Evolutionary conservation across 2,113 vertebrate genomes (phyloP), one percentile per base, ranked within the genome.

Genomic region (Notarius lentiginosus): DNA sequence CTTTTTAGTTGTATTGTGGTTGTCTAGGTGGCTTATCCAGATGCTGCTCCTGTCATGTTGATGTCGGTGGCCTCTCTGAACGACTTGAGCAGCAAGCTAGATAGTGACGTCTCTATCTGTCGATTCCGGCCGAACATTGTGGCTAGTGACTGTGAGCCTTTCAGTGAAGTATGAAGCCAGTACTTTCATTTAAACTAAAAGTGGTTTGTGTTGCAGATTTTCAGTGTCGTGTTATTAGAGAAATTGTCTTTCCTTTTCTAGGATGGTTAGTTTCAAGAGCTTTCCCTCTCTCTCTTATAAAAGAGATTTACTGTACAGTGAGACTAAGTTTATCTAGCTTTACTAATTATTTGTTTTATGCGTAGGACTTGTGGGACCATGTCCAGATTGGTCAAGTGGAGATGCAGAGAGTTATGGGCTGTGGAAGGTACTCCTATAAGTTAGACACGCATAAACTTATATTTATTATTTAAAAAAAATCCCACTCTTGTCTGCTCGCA

Each of bases 351-450:
- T 60, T 91, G 70, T 88, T 79, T 83, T 87, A 88, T 90, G 83
- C 82, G 34, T 49, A 99, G 98, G 98, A 99, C 66, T 94, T 95
- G 9, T 99, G 98, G 98, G 94, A 97, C 30, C 95, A 97, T 20
- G 84, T 99, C 85, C 92, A 96, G 85, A 97, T 99, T 91, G 98
- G 98, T 8, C 87, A 88, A 1, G 95, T 94, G 53, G 94, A 96
- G 72, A 84, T 99, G 90, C 96, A 95, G 84, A 96, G 95, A 76
- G 92, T 96, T 0, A 93, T 97, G 93, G 93, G 94, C n/a, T 99
- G 98, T 92, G 93, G 94, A 92, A 97, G 98, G 98, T 99, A 95
- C 27, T 65, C 9, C 15, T 84, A 53, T 63, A 56, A 7, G 34
- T 47, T 10, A 47, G 30, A 56, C 17, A 65, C 14, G n/a, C 79